Evolutionary conservation across 2,888 invertebrate genomes (phyloP).

Genomic region (Drosophila nigritarsus): DNA sequence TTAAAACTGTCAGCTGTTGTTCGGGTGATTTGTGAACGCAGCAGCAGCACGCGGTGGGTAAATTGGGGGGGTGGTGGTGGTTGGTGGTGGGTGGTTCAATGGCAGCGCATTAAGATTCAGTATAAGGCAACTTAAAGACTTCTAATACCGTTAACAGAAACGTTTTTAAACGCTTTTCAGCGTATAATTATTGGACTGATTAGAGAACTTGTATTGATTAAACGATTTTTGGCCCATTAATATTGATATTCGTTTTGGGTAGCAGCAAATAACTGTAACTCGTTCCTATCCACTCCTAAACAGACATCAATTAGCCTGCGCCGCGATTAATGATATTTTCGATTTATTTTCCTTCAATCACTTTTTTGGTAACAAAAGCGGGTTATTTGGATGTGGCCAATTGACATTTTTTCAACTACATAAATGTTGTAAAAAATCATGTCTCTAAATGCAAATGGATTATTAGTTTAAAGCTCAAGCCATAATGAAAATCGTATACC

Average conservation of each 20-base stretch:
- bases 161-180: not conserved
- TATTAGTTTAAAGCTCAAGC: too few species aligned
- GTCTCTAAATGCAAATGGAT: not conserved
- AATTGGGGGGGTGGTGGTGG: too few species aligned
- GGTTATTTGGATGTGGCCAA: too few species aligned
- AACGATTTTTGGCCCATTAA: not conserved
- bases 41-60: too few species aligned
- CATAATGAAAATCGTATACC: too few species aligned
- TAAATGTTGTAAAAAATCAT: not conserved
- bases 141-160: slow-evolving; percentile 6
- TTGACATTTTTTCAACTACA: not conserved
- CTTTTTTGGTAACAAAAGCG: too few species aligned
- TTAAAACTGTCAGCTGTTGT: slow-evolving; percentile 64
- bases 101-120: not conserved
- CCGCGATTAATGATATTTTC: not conserved
- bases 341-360: not conserved
- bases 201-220: slow-evolving; percentile 6
- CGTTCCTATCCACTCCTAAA: not conserved
- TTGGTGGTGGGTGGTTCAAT: not conserved
- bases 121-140: slow-evolving; percentile 20
- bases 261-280: not conserved
- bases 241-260: not conserved
- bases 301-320: not conserved
- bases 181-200: slow-evolving; percentile 6
- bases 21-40: slow-evolving; percentile 49